Percentiles rank a stretch among this genome's conserved stretches.
phyloP scores from a whole-genome alignment of 2,888 invertebrate genomes.

The Lysandra coridon region DNA sequence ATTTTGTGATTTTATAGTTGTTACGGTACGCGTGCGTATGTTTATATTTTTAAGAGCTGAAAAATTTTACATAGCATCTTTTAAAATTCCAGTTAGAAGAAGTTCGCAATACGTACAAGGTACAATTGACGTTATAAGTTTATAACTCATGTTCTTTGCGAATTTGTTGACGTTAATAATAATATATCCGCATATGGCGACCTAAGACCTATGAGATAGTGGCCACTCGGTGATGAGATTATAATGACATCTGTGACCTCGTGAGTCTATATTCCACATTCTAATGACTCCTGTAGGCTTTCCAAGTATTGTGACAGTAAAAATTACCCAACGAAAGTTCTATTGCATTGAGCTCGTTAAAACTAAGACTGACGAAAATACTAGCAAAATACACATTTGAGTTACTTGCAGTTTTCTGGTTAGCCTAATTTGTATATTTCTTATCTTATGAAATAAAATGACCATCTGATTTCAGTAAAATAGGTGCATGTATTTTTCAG shows the following conservation, averaged over 20 bases:
- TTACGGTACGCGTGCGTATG: too few relatives aligned
- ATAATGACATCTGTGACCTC: slow-evolving; percentile 27
- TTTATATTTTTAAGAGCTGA: too few relatives aligned
- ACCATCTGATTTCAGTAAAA: too few relatives aligned
- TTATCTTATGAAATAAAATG: too few relatives aligned
- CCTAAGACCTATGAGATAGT: slow-evolving; percentile 14
- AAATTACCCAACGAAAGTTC: neutral
- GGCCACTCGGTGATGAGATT: slow-evolving; percentile 15
- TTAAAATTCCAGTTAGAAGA: neutral
- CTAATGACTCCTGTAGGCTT: neutral
- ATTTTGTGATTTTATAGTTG: neutral
- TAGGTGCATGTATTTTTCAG: too few relatives aligned
- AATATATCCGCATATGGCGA: slow-evolving; percentile 7
- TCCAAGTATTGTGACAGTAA: neutral
- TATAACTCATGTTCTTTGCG: neutral
- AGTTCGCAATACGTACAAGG: too few relatives aligned
- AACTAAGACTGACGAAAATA: neutral
- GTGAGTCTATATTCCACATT: slow-evolving; percentile 5
- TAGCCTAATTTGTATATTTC: too few relatives aligned
- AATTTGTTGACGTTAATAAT: slow-evolving; percentile 7
- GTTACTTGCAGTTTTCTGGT: too few relatives aligned
- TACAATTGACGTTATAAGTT: neutral
- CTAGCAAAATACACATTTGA: neutral
- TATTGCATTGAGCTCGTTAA: neutral
- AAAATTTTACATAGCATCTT: too few relatives aligned